A percentile compares a stretch with the other conserved stretches of the same genome.
Conservation (phyloP, 1,140 invertebrate genomes). For the Tenebrio molitor region DNA sequence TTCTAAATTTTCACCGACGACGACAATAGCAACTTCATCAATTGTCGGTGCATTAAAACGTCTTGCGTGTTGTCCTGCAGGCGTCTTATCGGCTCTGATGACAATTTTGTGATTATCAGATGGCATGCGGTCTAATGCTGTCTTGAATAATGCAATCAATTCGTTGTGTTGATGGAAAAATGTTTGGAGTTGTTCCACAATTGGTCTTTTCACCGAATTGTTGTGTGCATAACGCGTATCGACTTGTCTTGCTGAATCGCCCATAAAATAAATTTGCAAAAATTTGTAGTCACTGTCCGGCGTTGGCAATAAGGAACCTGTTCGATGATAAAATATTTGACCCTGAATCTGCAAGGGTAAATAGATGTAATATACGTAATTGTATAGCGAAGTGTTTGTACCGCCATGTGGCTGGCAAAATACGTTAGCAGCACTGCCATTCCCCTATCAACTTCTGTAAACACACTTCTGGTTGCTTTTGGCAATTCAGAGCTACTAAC, state of each 20-base stretch:
- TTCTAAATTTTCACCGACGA: slow-evolving; percentile 42
- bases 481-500: too few relatives aligned
- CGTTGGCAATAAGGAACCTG: not conserved
- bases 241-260: slow-evolving; percentile 54
- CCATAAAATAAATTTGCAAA: slow-evolving; percentile 65
- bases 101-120: slow-evolving; percentile 60
- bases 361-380: too few relatives aligned
- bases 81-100: slow-evolving; percentile 63
- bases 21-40: slow-evolving; percentile 43
- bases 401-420: too few relatives aligned
- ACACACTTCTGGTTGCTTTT: too few relatives aligned
- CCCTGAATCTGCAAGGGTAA: too few relatives aligned
- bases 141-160: not conserved
- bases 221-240: slow-evolving; percentile 54
- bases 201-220: slow-evolving; percentile 56
- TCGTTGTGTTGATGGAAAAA: slow-evolving; percentile 59
- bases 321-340: too few relatives aligned
- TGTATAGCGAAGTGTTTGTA: too few relatives aligned
- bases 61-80: slow-evolving; percentile 64
- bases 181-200: slow-evolving; percentile 58
- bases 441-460: too few relatives aligned
- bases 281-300: slow-evolving; percentile 53
- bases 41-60: slow-evolving; percentile 38
- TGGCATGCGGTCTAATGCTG: slow-evolving; percentile 43
- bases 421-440: too few relatives aligned